These are phyloP conservation scores for Micropterix aruncella DNA, from an alignment of 2,888 invertebrate species.

Conservation along the genomic window DNA sequence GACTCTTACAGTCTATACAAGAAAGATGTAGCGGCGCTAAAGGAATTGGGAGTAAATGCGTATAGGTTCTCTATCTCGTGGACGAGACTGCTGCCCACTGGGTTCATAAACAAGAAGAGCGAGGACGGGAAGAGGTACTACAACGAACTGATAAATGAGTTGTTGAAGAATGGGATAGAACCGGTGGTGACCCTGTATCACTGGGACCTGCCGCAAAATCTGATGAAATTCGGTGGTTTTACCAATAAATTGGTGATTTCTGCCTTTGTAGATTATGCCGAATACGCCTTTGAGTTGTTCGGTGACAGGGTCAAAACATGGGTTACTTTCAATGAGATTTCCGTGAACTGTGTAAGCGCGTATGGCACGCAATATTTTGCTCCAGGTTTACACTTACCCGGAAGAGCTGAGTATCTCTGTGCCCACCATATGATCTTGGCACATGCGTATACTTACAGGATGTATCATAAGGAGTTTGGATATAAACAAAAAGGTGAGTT, in stretches of 20 bases:
- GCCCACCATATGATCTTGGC: no score
- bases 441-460: no score
- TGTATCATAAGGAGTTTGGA: no score
- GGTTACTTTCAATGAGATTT: no score
- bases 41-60: constrained; percentile 29
- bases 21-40: constrained; percentile 30
- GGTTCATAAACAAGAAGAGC: constrained; percentile 38
- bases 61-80: constrained; percentile 48
- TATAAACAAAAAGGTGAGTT: no score
- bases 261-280: no score
- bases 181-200: constrained; percentile 42
- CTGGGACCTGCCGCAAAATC: constrained; percentile 37
- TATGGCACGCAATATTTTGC: no score
- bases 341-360: no score
- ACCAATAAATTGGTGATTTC: constrained; percentile 36
- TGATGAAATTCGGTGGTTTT: constrained; percentile 41
- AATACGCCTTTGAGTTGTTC: no score
- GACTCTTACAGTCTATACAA: constrained; percentile 18
- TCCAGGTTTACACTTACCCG: no score
- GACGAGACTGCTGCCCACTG: constrained; percentile 47
- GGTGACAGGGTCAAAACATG: no score
- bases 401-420: no score
- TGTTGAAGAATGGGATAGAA: constrained; percentile 25
- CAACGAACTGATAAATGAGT: constrained; percentile 45
- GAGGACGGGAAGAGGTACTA: constrained; percentile 51